Evolutionary conservation across 2,113 vertebrate species (phyloP), one percentile per base, ranked within the genome.

Genomic region (Onychostruthus taczanowskii): DNA sequence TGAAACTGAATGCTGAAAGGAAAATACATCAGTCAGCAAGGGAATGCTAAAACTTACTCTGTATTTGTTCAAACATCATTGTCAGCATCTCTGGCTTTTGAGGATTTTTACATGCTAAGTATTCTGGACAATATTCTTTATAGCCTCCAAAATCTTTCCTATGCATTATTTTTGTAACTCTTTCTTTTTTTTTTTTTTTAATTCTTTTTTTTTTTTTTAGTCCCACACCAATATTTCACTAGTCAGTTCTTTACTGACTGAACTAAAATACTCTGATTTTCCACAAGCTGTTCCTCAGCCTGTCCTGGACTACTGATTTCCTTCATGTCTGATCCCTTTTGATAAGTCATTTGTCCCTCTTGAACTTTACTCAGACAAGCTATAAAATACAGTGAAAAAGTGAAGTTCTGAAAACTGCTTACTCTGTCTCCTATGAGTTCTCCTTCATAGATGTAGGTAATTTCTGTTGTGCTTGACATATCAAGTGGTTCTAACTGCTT

Each of bases 1-100:
- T 96, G 87, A 97, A 92, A 91, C 90, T 39, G 39, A 92, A 95
- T 72, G 47, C 69, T 90, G 84, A 63, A 95, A 96, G 92, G 90
- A 95, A 80, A 92, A 68, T 70, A 95, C 82, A 75, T 95, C 92
- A 95, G 90, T 96, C 68, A 93, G 83, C 72, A 81, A 92, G 61
- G 64, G 80, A 90, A 37, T 78, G 79, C 79, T 95, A 84, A 84
- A 93, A 69, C 53, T 82, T 39, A 56, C 68, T 81, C 61, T 90
- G 31, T 75, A 39, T 58, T 94, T 2, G 0, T 94, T 84, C 64
- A 90, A 75, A 94, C 47, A 67, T 77, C 47, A 55, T 28, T 81
- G 76, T 89, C 94, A 92, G 88, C 76, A 89, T 87, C 86, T 94
- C 84, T 89, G 72, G n/a, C 18, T 94, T 93, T 86, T 55, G 15